Evolutionary conservation across 2,113 vertebrate species (phyloP).

Genomic region (Elephas maximus): DNA sequence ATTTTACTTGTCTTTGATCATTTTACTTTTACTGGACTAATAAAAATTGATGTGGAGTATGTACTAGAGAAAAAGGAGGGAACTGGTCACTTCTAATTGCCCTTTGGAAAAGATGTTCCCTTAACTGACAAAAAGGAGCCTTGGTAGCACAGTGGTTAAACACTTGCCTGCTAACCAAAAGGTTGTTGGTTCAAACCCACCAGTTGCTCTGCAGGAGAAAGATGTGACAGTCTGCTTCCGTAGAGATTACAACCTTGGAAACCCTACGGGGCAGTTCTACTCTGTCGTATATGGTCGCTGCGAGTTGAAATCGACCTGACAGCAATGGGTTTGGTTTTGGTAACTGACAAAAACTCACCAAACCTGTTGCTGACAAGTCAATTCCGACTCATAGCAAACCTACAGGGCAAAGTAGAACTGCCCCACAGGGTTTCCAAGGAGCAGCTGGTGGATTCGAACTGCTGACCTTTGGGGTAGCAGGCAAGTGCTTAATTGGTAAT

Average conservation of each 20-base stretch:
- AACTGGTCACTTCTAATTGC: neutral
- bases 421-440: too few relatives aligned
- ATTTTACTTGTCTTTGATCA: constrained; percentile 6
- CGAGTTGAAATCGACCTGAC: too few relatives aligned
- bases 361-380: too few relatives aligned
- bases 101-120: neutral
- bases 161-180: neutral
- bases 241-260: too few relatives aligned
- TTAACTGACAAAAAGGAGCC: neutral
- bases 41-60: neutral
- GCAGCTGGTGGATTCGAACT: too few relatives aligned
- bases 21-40: neutral
- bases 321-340: neutral
- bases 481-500: too few relatives aligned
- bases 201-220: neutral
- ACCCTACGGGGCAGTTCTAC: too few relatives aligned
- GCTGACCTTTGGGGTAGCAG: too few relatives aligned
- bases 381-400: too few relatives aligned
- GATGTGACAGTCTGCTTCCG: neutral
- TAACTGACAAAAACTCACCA: neutral
- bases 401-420: too few relatives aligned
- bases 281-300: too few relatives aligned
- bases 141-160: neutral
- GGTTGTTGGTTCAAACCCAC: too few relatives aligned
- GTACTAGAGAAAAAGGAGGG: neutral